Evolutionary conservation across 1,140 invertebrate genomes (phyloP).

Genomic region (Procambarus clarkii): DNA sequence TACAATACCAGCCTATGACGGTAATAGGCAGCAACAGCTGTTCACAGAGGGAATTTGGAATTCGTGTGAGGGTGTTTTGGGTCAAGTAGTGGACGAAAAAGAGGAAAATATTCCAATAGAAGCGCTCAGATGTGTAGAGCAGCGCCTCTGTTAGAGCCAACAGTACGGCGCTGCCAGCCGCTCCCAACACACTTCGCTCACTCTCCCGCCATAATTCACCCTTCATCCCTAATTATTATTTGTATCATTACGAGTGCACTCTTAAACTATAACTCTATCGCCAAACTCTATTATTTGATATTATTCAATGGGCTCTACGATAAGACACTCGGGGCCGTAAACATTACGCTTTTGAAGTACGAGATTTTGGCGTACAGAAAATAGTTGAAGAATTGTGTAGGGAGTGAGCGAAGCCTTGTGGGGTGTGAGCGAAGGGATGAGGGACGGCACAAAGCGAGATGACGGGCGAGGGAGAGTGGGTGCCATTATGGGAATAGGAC

Average conservation of each 20-base stretch:
- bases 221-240: background rate
- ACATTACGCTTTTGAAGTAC: no score
- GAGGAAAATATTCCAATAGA: no score
- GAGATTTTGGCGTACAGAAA: no score
- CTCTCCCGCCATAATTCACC: background rate
- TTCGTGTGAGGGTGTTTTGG: no score
- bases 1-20: no score
- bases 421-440: background rate
- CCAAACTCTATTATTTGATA: no score
- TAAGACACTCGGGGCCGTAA: no score
- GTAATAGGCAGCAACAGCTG: no score
- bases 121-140: background rate
- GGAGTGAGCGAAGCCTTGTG: background rate
- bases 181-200: background rate
- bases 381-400: background rate
- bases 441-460: slow-evolving; percentile 47
- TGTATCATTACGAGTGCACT: background rate
- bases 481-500: slow-evolving; percentile 47
- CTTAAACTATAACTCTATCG: background rate
- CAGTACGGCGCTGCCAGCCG: background rate
- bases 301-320: no score
- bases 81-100: no score
- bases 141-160: background rate
- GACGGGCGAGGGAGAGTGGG: slow-evolving; percentile 23
- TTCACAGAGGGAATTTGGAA: no score